Percentiles rank a stretch among this genome's conserved stretches.
These are phyloP conservation scores for Oncorhynchus nerka DNA, from an alignment of 2,113 vertebrate species.

Conservation along the genomic window DNA sequence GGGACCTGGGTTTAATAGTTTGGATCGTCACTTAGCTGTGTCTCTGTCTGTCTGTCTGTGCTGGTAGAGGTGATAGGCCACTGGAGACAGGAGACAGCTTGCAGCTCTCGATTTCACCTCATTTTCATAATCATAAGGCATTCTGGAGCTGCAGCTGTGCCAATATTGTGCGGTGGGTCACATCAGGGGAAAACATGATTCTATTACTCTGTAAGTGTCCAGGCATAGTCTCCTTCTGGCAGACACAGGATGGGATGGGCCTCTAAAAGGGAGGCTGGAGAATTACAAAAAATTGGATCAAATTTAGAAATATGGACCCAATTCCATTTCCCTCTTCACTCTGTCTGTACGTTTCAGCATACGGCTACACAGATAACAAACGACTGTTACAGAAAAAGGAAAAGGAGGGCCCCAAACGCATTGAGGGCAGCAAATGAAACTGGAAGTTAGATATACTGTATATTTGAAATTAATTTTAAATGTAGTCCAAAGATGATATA, in stretches of 20 bases:
- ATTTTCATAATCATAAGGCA: conserved; percentile 70
- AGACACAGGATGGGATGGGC: conserved; percentile 40
- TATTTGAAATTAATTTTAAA: conserved; percentile 14
- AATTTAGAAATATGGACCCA: conserved; percentile 66
- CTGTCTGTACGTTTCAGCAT: conserved; percentile 24
- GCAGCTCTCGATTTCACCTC: conserved; percentile 59
- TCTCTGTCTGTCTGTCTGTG: conserved; percentile 18
- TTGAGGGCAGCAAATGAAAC: conserved; percentile 7
- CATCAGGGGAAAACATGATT: conserved; percentile 48
- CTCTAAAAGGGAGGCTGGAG: conserved; percentile 57
- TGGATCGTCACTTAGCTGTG: conserved; percentile 4
- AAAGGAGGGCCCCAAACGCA: conserved; percentile 12
- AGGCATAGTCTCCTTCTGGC: conserved; percentile 31
- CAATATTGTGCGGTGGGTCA: conserved; percentile 53
- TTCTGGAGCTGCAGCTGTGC: conserved; percentile 58
- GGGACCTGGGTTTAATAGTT: conserved; percentile 19
- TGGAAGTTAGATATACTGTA: conserved; percentile 7
- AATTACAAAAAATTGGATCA: conserved; percentile 67
- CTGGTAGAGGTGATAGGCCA: conserved; percentile 39
- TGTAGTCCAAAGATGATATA: conserved; percentile 17
- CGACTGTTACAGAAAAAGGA: conserved; percentile 31
- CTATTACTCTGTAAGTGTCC: conserved; percentile 53
- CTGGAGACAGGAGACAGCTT: conserved; percentile 56
- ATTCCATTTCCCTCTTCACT: conserved; percentile 29
- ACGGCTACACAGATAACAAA: conserved; percentile 41